Percentiles rank a stretch among this genome's conserved stretches.
These are phyloP conservation scores for Drosophila nigrodunni DNA, from an alignment of 1,140 invertebrate genomes.

Conservation along the genomic window DNA sequence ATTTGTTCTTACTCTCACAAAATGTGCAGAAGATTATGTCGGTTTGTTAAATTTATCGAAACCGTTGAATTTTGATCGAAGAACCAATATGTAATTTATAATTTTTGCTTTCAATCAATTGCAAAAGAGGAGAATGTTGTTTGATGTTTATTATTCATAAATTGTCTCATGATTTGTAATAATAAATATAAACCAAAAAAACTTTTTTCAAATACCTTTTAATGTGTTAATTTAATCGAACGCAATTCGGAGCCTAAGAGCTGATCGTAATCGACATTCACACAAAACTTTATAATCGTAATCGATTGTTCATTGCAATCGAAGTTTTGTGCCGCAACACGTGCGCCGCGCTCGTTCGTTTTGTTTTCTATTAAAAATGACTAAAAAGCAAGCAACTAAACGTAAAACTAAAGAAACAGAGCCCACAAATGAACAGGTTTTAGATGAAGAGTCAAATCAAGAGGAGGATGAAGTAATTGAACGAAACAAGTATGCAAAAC, in stretches of 20 bases:
- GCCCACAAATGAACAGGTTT: constrained; percentile 49
- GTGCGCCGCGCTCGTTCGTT: constrained; percentile 68
- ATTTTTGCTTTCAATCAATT: too few species aligned
- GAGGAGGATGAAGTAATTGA: constrained; percentile 64
- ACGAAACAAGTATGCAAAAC: background rate
- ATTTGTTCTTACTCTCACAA: too few species aligned
- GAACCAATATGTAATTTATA: too few species aligned
- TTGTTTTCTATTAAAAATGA: constrained; percentile 71
- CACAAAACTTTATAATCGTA: background rate
- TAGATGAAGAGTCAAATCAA: constrained; percentile 64
- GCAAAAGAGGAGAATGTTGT: too few species aligned
- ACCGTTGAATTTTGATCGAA: too few species aligned
- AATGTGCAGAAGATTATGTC: too few species aligned
- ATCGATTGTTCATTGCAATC: constrained; percentile 47
- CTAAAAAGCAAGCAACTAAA: constrained; percentile 62
- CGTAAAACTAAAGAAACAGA: constrained; percentile 61
- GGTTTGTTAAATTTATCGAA: too few species aligned
- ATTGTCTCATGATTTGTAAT: too few species aligned
- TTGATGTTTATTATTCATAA: too few species aligned
- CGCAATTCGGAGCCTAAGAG: background rate
- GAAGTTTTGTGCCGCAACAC: constrained; percentile 64
- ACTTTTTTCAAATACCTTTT: too few species aligned
- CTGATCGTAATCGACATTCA: constrained; percentile 14
- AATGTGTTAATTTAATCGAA: background rate
- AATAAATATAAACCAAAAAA: too few species aligned